Base-by-base conservation (phyloP, 1,140 invertebrate genomes). In the Macrobrachium nipponense region DNA sequence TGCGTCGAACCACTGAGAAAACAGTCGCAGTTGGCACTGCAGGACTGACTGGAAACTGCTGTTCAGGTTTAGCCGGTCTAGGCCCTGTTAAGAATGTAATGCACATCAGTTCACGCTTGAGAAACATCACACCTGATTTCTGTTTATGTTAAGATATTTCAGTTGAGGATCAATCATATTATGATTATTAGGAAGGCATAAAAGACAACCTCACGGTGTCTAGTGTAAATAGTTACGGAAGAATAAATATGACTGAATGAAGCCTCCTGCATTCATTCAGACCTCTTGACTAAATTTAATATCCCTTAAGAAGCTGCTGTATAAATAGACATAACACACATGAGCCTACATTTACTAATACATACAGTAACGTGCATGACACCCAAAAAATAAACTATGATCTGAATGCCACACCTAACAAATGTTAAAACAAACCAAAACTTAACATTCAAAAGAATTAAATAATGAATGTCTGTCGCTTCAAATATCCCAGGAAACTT, bases 1-100 rank as follows among this genome's bases (percentile, higher is more conserved):
- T 36, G 77, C 70, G 75, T 87, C 85, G 70, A 87, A 89, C 78
- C 86, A 89, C 20, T 79, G 80, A 11, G 88, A 87, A 60, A 89
- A 87, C 11, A 89, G 76, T 36, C 75, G 81, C 8, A 89, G 68
- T 60, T 89, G 88, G 70, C 88, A 89, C 80, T 89, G 85, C 18
- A 89, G 72, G 11, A 88, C 77, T 15, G 87, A 82, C 17, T 86
- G 79, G 23, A 70, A 88, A 12, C 80, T 81, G 60, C 68, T 64
- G 77, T 88, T 80, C n/a, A 88, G 77, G 43, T 58, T 86, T 14
- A 88, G 83, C 73, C 86, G 82, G 78, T 85, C 78, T 23, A 85
- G 78, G n/a, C 82, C 87, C 87, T 88, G 87, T n/a, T n/a, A 66
- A 75, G 17, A 70, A 76, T 73, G 43, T 23, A 72, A 62, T 18